Evolutionary conservation across 2,113 vertebrate species (phyloP).

Genomic region (Bufo bufo): DNA sequence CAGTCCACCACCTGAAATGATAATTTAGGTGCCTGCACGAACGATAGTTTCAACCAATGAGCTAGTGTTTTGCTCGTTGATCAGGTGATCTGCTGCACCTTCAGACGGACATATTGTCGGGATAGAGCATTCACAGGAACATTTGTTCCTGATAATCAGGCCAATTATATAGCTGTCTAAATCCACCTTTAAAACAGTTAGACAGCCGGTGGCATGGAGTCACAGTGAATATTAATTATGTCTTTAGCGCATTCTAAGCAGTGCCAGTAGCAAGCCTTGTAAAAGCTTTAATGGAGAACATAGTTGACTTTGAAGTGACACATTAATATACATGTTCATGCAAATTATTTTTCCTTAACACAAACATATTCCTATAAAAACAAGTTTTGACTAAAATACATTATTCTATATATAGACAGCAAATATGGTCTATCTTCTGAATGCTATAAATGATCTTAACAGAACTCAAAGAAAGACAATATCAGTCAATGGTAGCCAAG

Average conservation of each 20-base stretch:
- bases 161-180: no score
- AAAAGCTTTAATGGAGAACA: not conserved
- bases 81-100: no score
- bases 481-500: not conserved
- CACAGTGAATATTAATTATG: not conserved
- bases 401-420: not conserved
- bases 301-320: slow-evolving; percentile 10
- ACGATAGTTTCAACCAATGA: no score
- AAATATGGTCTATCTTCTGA: not conserved
- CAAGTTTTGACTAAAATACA: not conserved
- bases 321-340: slow-evolving; percentile 20
- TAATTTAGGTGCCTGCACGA: no score
- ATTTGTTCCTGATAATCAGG: no score
- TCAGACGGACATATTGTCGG: no score
- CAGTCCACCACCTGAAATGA: no score
- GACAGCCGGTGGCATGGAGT: not conserved
- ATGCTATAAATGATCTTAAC: not conserved
- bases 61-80: no score
- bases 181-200: not conserved
- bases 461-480: not conserved
- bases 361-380: slow-evolving; percentile 21
- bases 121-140: no score
- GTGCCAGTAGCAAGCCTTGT: slow-evolving; percentile 3
- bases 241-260: not conserved
- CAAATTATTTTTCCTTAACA: not conserved